Base-by-base conservation (phyloP, 2,888 invertebrate species). In the Tetragonisca angustula region DNA sequence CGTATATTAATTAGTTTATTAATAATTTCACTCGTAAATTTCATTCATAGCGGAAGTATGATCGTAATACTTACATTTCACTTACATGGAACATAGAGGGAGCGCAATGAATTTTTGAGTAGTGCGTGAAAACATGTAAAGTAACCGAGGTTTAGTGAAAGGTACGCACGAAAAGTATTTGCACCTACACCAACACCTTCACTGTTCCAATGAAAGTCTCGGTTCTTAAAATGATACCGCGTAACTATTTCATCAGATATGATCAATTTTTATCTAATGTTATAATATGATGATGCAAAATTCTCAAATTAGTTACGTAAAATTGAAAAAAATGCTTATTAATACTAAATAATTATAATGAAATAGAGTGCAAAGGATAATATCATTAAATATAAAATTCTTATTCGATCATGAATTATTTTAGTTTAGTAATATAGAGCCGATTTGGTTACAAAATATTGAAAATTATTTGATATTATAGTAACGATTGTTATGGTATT, bases 91-190 rank as follows among this genome's bases (percentile, higher is more conserved):
- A 73, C 13, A 62, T 72, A 72, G 61, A 62, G 17, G 21, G 32
- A 50, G n/a, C 32, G n/a, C 50, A n/a, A 50, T 50, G 62, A 32
- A 73, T 36, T 73, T 62, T 73, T 64, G 5, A 62, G n/a, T 21
- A 62, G 32, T 52, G 50, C 32, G 50, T 50, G 62, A 73, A 73
- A 73, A 73, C 62, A 73, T 62, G 73, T 36, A 73, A 73, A 73
- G 32, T 50, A 73, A 50, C n/a, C 50, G 21, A 73, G 32, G 24
- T 54, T 17, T 70, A 72, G 72, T 72, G 72, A 62, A 73, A 73
- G 73, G 62, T 50, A 32, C 11, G 32, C 27, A 62, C 19, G 15
- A 64, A 64, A 50, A 73, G 62, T 73, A 73, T 62, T 64, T 32
- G n/a, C 50, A 62, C 50, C 62, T 21, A 49, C 32, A 50, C 50